phyloP scores from a whole-genome alignment of 2,113 vertebrate species.

The Sinocyclocheilus grahami region DNA sequence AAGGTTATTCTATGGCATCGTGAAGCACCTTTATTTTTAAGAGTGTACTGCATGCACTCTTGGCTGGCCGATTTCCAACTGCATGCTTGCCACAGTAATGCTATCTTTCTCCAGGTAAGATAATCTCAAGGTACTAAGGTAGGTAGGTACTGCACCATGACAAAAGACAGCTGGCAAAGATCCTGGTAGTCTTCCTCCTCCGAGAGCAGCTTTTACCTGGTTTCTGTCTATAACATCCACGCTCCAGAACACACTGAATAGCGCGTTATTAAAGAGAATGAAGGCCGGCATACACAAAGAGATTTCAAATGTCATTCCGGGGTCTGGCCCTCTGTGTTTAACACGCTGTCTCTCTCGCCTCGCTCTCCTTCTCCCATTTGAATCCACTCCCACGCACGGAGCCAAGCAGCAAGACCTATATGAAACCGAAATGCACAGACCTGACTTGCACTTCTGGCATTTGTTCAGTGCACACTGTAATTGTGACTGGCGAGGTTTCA shows the following conservation, averaged over 20 bases:
- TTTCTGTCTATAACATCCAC: slow-evolving; percentile 26
- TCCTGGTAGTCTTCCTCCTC: neutral
- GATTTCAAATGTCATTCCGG: slow-evolving; percentile 49
- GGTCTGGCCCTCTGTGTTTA: slow-evolving; percentile 60
- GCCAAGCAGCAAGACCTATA: neutral
- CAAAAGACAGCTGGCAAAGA: neutral
- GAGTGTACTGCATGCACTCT: neutral
- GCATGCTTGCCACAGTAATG: neutral
- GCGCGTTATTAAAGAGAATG: slow-evolving; percentile 33
- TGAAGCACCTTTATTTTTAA: no score
- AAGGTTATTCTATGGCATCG: no score
- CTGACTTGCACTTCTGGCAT: slow-evolving; percentile 63
- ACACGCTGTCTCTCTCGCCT: slow-evolving; percentile 42
- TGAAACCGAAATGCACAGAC: slow-evolving; percentile 53
- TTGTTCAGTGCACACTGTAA: slow-evolving; percentile 66
- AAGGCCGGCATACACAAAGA: slow-evolving; percentile 34
- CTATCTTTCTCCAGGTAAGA: neutral
- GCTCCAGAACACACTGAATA: slow-evolving; percentile 56
- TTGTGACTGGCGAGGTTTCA: slow-evolving; percentile 57
- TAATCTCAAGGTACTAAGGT: neutral
- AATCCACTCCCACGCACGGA: slow-evolving; percentile 32
- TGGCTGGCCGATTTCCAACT: neutral
- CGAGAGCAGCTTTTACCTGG: neutral
- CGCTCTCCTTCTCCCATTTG: neutral
- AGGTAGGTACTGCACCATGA: neutral